Percentiles rank a stretch among this genome's conserved stretches.
phyloP scores from a whole-genome alignment of 2,888 invertebrate species.

The Brachyptera putata region DNA sequence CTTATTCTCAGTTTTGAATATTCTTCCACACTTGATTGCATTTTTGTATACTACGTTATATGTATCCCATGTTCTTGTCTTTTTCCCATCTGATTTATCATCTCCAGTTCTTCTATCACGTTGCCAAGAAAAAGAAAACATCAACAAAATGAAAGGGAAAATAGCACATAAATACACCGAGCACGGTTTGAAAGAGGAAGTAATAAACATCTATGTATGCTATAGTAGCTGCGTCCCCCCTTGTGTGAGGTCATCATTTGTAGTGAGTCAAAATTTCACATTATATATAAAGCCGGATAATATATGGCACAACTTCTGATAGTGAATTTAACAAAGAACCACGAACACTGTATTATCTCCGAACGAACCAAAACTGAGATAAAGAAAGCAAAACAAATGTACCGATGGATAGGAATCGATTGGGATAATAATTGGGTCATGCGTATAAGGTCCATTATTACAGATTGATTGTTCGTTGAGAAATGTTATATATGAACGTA shows the following conservation, averaged over 20 bases:
- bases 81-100: slow-evolving; percentile 4
- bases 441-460: too few species aligned
- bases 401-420: too few species aligned
- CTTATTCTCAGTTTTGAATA: not conserved
- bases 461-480: too few species aligned
- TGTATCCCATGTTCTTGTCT: not conserved
- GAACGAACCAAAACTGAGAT: too few species aligned
- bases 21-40: slow-evolving; percentile 3
- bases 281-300: not conserved
- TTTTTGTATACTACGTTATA: slow-evolving; percentile 11
- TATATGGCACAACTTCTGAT: too few species aligned
- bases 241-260: slow-evolving; percentile 12
- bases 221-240: not conserved
- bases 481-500: too few species aligned
- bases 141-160: not conserved
- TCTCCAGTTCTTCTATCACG: slow-evolving; percentile 1
- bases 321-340: too few species aligned
- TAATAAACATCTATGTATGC: slow-evolving; percentile 21
- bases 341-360: too few species aligned
- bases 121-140: slow-evolving; percentile 8
- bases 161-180: slow-evolving; percentile 15
- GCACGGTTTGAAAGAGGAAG: slow-evolving; percentile 12
- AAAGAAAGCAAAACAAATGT: too few species aligned
- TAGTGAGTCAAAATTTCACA: slow-evolving; percentile 7
- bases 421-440: too few species aligned